These are phyloP conservation scores for Carassius gibelio DNA, from an alignment of 2,113 vertebrate species.

Conservation along the genomic window DNA sequence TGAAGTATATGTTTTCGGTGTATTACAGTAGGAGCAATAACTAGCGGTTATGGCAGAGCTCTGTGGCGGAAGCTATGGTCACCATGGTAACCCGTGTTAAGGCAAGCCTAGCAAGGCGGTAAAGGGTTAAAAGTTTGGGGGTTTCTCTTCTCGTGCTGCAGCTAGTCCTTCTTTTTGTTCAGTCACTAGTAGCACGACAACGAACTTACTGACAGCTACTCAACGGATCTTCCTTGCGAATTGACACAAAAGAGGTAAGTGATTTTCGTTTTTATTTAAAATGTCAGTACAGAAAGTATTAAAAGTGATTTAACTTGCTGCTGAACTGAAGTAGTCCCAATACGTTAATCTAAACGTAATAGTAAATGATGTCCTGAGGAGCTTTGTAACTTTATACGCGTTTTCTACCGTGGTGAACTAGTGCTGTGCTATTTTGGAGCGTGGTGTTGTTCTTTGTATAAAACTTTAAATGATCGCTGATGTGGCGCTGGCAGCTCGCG, in stretches of 20 bases:
- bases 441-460: neutral
- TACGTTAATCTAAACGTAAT: neutral
- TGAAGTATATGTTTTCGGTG: neutral
- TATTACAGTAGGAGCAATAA: neutral
- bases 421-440: neutral
- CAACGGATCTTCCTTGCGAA: neutral
- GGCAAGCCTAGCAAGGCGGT: neutral
- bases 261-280: neutral
- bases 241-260: constrained; percentile 36
- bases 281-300: neutral
- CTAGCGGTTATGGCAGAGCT: neutral
- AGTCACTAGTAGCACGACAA: neutral
- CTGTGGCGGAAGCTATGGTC: neutral
- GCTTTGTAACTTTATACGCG: neutral
- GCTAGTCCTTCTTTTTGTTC: constrained; percentile 50
- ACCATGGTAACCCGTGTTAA: neutral
- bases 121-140: neutral
- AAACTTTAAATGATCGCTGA: neutral
- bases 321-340: neutral
- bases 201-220: constrained; percentile 8
- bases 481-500: constrained; percentile 5
- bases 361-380: neutral
- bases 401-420: neutral
- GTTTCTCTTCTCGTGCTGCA: neutral
- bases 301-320: neutral